Base-by-base conservation (phyloP, 2,888 invertebrate genomes). In the Timema podura region DNA sequence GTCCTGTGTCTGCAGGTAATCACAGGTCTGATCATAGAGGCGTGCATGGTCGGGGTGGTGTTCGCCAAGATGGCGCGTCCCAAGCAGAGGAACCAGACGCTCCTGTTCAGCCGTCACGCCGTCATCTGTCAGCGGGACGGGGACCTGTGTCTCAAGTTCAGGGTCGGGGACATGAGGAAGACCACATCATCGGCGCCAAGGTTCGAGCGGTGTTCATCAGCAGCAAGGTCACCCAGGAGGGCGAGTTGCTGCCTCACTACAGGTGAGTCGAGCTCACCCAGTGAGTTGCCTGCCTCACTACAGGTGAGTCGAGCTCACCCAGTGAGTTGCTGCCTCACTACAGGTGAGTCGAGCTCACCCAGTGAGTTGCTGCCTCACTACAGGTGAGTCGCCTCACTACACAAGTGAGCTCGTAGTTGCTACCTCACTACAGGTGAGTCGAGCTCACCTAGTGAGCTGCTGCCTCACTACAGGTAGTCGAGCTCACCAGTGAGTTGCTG, bases 1-100 rank as follows among this genome's bases (percentile, higher is more conserved):
- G 15, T 10, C 64, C 64, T 11, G 16, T 10, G 10, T 15, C 11
- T 10, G n/a, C 65, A 65, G 65, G 48, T 47, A 46, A 48, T 48
- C 65, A 48, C 48, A 47, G 48, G 47, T 46, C 65, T 65, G 65
- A 44, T 65, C 45, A 47, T 48, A 9, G 65, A 61, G 44, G 61
- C 61, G 30, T 10, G 61, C 61, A 61, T 61, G 74, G 81, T 87
- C 16, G 87, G 88, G 76, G 83, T 89, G 71, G 83, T 92, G 65
- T 93, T 92, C 81, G 91, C 91, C 0, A 94, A 93, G 80, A 84
- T 93, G 46, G 88, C 92, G 2, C 81, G 93, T 61, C 92, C 93
- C 0, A 91, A 91, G 78, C 87, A 90, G 74, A 86, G 92, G 73
- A 85, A 90, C 5, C 87, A 90, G 68, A 91, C 91, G 9, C 86